Conservation (phyloP, 2,113 vertebrate genomes). For the mouse (Mus musculus) region DNA sequence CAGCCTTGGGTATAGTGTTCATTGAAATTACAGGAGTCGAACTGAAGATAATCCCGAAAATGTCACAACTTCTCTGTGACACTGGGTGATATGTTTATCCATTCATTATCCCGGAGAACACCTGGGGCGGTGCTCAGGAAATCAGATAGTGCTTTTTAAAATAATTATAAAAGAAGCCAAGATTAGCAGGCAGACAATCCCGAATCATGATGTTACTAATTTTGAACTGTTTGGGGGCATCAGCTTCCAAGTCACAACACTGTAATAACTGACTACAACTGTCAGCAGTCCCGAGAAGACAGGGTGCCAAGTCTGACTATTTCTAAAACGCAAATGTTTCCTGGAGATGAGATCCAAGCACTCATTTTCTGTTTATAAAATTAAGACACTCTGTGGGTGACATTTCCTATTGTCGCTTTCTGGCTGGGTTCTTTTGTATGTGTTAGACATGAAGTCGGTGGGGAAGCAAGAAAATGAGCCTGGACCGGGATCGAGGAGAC, state of each 20-base stretch:
- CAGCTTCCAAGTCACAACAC: slow-evolving; percentile 82
- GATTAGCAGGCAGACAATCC: slow-evolving; percentile 80
- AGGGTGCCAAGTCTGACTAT: slow-evolving; percentile 77
- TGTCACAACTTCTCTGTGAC: slow-evolving; percentile 88
- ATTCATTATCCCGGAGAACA: slow-evolving; percentile 91
- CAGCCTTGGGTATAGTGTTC: slow-evolving; percentile 82
- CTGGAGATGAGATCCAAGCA: slow-evolving; percentile 80
- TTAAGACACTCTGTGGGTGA: slow-evolving; percentile 54
- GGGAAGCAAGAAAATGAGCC: background rate
- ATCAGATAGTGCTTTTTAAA: slow-evolving; percentile 81
- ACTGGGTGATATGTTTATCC: slow-evolving; percentile 90
- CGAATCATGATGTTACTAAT: slow-evolving; percentile 81
- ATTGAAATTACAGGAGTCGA: slow-evolving; percentile 89
- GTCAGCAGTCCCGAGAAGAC: slow-evolving; percentile 74
- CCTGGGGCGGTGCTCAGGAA: slow-evolving; percentile 87
- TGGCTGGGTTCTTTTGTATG: slow-evolving; percentile 25
- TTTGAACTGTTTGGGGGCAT: slow-evolving; percentile 79
- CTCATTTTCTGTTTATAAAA: slow-evolving; percentile 78
- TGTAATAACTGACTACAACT: slow-evolving; percentile 84
- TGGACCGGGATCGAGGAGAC: background rate
- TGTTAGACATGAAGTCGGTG: background rate
- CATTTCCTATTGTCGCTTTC: slow-evolving; percentile 53
- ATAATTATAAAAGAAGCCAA: slow-evolving; percentile 79
- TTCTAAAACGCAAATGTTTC: slow-evolving; percentile 79
- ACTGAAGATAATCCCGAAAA: slow-evolving; percentile 91